Evolutionary conservation across 2,888 invertebrate species (phyloP).

Genomic region (Lamellibrachia satsuma): DNA sequence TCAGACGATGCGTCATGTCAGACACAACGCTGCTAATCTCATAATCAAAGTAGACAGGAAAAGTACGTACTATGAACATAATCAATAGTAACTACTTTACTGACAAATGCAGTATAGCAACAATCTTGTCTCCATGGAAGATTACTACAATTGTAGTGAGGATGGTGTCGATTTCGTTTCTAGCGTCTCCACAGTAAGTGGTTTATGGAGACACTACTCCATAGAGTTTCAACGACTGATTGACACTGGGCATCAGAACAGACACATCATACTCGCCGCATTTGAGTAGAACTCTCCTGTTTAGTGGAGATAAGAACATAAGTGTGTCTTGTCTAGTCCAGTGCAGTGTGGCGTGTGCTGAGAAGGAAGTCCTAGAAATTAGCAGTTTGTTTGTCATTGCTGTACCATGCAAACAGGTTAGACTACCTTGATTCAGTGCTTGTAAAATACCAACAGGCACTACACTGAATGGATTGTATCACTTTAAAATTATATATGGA

Average conservation of each 20-base stretch:
- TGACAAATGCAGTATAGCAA: background rate
- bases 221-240: background rate
- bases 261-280: background rate
- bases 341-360: background rate
- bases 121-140: background rate
- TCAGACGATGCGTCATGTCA: background rate
- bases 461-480: too few relatives aligned
- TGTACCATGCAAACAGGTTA: background rate
- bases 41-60: background rate
- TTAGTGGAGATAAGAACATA: background rate
- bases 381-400: background rate
- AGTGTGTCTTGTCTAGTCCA: background rate
- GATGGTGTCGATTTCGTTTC: background rate
- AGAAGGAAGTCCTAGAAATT: background rate
- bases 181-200: conserved; percentile 8
- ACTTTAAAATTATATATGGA: too few relatives aligned
- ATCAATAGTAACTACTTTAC: background rate
- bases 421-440: background rate
- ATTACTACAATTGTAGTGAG: background rate
- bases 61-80: background rate
- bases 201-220: background rate
- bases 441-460: too few relatives aligned
- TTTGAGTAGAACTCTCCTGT: background rate
- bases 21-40: background rate
- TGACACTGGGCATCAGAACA: background rate